Conservation (phyloP, 2,888 invertebrate species). For the Smittia sp. region DNA sequence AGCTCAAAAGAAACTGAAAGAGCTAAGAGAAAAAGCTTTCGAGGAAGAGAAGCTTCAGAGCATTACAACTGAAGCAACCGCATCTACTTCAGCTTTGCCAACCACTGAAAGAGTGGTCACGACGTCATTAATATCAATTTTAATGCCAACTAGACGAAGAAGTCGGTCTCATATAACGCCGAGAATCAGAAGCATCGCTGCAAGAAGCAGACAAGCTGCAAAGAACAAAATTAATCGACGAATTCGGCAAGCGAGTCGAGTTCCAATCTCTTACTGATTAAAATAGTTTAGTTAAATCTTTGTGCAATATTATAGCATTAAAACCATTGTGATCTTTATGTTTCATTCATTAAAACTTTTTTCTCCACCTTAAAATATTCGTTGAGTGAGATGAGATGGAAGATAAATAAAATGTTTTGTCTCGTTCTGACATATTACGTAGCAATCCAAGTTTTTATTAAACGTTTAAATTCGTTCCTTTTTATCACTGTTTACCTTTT, state of each 20-base stretch:
- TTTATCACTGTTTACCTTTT: too few relatives aligned
- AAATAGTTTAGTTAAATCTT: not conserved
- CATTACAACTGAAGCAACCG: not conserved
- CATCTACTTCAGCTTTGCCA: not conserved
- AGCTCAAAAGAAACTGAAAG: not conserved
- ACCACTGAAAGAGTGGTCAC: not conserved
- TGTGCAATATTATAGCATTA: not conserved
- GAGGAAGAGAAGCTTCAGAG: not conserved
- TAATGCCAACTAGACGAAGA: not conserved
- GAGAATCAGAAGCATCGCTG: not conserved
- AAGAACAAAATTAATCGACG: not conserved
- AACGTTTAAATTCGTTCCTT: too few relatives aligned
- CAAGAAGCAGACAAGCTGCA: slow-evolving; percentile 1
- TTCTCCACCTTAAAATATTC: too few relatives aligned
- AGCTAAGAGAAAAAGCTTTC: not conserved
- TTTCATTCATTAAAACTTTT: too few relatives aligned
- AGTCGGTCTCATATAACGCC: not conserved
- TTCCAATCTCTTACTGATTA: too few relatives aligned
- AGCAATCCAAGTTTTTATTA: not conserved
- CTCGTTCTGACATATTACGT: slow-evolving; percentile 1
- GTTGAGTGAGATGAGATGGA: too few relatives aligned
- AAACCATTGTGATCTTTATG: not conserved
- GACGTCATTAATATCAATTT: not conserved
- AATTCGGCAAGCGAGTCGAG: not conserved
- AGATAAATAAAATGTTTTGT: not conserved